A percentile compares a stretch with the other conserved stretches of the same genome.
These are phyloP conservation scores for Hippocampus zosterae DNA, from an alignment of 2,113 vertebrate genomes.

Conservation along the genomic window DNA sequence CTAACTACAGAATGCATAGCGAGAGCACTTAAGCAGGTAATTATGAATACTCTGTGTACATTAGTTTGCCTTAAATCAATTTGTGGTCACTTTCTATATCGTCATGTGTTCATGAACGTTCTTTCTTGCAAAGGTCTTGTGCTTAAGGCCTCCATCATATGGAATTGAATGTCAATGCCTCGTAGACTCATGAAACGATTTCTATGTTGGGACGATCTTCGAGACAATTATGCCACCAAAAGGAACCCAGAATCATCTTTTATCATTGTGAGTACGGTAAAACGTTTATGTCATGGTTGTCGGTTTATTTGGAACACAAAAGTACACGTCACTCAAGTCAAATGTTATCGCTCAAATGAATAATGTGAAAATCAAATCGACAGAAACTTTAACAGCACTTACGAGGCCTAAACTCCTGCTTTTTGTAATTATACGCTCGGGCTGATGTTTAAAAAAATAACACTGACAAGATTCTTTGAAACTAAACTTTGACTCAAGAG, in stretches of 20 bases:
- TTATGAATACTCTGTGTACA: constrained; percentile 34
- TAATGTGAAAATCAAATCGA: background rate
- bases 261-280: background rate
- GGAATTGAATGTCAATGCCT: constrained; percentile 11
- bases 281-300: background rate
- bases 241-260: background rate
- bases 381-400: background rate
- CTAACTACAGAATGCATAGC: constrained; percentile 30
- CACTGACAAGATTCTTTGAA: too few species aligned
- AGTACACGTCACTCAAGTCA: too few species aligned
- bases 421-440: too few species aligned
- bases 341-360: background rate
- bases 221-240: background rate
- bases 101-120: constrained; percentile 18
- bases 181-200: background rate
- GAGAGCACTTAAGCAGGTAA: constrained; percentile 31
- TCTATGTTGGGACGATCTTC: background rate
- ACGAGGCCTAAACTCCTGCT: background rate
- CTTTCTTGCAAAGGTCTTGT: constrained; percentile 14
- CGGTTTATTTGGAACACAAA: background rate
- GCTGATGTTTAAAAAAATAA: too few species aligned
- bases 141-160: background rate
- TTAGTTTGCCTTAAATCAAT: constrained; percentile 35
- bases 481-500: too few species aligned
- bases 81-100: constrained; percentile 37